Evolutionary conservation across 2,113 vertebrate species (phyloP).

Genomic region (Orycteropus afer): DNA sequence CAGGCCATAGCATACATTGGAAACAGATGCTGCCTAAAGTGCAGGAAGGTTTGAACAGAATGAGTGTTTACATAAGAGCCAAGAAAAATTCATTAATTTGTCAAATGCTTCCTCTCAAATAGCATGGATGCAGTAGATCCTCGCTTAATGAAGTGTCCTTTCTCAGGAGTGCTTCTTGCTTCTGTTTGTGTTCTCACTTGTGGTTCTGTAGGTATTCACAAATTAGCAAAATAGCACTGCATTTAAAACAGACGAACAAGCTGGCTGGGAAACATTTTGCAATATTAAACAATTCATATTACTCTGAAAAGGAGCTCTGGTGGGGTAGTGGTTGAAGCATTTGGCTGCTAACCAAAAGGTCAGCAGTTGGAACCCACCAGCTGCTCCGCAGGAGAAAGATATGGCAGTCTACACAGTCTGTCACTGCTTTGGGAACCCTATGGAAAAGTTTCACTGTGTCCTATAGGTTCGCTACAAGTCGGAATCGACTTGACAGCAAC

Average conservation of each 20-base stretch:
- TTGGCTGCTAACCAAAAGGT: no score
- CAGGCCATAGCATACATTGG: neutral
- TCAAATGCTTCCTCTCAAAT: neutral
- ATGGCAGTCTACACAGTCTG: no score
- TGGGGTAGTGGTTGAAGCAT: no score
- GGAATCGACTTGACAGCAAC: no score
- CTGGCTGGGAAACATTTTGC: neutral
- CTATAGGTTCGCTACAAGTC: no score
- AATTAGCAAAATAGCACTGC: neutral
- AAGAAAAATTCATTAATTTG: neutral
- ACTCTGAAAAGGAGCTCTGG: no score
- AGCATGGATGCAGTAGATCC: no score
- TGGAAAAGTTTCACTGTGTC: no score
- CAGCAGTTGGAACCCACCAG: no score
- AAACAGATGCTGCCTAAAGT: neutral
- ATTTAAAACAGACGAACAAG: neutral
- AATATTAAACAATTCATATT: neutral
- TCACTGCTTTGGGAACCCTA: no score
- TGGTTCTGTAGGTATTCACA: neutral
- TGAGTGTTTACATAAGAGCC: neutral
- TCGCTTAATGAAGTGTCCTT: neutral
- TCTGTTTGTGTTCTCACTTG: neutral
- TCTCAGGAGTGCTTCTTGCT: neutral
- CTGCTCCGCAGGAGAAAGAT: no score
- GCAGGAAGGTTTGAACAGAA: neutral